Base-by-base conservation (phyloP, 2,797 vertebrate genomes). In the Linurgus olivaceus region DNA sequence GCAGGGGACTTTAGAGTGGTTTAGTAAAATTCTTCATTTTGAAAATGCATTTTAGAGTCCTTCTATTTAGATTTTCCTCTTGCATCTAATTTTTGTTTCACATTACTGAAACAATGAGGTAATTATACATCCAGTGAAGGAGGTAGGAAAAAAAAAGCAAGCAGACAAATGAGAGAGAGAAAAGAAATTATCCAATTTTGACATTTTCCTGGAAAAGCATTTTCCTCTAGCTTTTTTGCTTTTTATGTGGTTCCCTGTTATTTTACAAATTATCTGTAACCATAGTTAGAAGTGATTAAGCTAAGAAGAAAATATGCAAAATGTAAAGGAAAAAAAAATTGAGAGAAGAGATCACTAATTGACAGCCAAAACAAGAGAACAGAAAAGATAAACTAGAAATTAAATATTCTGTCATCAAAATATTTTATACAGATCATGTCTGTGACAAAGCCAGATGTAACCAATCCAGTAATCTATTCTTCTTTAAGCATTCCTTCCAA, bases 1-100 rank as follows among this genome's bases (percentile, higher is more conserved):
- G 98, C 98, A 97, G 98, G 98, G 98, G 97, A 97, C 86, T 94
- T 97, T 82, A 97, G 97, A 98, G 98, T 98, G 97, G 95, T 96
- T 97, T 97, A 91, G 97, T 98, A 97, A 97, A 97, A 98, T 98
- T 98, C 97, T 97, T 98, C 96, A 89, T 97, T 98, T 97, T 90
- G 84, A 97, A 97, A 97, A 95, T 96, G 93, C 93, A 92, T 96
- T 95, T 95, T 94, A 93, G 62, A 94, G 73, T 96, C 94, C 90
- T 77, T 88, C 92, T 97, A 96, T 97, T 97, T 98, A 93, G 90
- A 97, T 95, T 97, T 97, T 88, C 72, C 50, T 65, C 68, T 90
- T 51, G 89, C 80, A 89, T 97, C 75, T 97, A 96, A 97, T 97
- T 97, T 97, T 97, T 97, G 66, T 97, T 97, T 96, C 94, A 84